Conservation (phyloP, 2,797 vertebrate genomes). For the Gallinago nigripennis region DNA sequence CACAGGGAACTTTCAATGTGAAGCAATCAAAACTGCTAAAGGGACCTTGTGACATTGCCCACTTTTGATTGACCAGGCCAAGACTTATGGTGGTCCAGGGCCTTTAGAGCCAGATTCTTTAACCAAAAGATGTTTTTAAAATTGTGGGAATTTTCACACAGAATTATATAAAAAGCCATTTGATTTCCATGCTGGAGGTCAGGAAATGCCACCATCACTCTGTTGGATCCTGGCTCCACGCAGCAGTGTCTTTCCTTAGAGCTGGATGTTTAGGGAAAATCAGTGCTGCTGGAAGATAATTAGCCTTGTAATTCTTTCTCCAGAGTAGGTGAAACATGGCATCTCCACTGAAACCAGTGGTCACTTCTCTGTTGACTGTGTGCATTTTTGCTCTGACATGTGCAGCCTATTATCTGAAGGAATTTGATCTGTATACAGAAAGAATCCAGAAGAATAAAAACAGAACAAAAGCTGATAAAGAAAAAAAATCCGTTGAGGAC, state of each 20-base stretch:
- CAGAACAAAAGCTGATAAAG: neutral
- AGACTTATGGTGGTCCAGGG: neutral
- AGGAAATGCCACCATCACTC: neutral
- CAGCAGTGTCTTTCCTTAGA: neutral
- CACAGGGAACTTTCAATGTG: neutral
- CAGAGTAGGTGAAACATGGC: neutral
- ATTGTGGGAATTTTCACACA: neutral
- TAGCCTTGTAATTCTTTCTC: neutral
- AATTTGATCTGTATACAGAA: neutral
- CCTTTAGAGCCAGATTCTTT: neutral
- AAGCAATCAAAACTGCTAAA: neutral
- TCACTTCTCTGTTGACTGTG: neutral
- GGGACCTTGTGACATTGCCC: neutral
- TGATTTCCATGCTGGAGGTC: neutral
- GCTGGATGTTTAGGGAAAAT: neutral
- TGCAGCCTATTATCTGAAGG: neutral
- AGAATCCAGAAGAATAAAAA: neutral
- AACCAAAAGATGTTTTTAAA: neutral
- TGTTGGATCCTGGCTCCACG: neutral
- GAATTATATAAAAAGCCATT: neutral
- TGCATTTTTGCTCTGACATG: neutral
- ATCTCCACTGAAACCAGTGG: neutral
- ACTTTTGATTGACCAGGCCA: neutral
- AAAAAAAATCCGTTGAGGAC: neutral
- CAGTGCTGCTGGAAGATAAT: neutral